Evolutionary conservation across 2,113 vertebrate genomes (phyloP).

Genomic region (Strix aluco): DNA sequence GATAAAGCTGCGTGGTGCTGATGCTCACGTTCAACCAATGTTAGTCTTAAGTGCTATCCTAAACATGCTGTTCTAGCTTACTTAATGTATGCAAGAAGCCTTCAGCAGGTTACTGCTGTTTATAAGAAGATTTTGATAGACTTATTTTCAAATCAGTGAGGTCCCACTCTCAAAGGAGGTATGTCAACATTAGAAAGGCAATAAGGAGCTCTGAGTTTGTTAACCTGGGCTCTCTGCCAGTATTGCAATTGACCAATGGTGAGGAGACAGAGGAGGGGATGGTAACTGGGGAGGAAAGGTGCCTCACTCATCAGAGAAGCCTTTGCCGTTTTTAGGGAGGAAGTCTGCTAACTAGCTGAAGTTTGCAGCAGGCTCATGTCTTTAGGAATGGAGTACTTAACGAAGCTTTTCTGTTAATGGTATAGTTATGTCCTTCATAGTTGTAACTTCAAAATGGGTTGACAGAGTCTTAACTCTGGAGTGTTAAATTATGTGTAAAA

Average conservation of each 20-base stretch:
- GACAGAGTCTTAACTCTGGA: neutral
- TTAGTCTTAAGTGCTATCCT: neutral
- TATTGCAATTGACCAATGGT: neutral
- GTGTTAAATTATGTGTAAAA: neutral
- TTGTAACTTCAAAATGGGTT: neutral
- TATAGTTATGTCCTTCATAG: neutral
- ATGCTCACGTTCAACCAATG: neutral
- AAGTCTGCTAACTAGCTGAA: neutral
- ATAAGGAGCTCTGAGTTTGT: neutral
- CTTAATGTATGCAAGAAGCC: neutral
- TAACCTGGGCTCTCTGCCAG: neutral
- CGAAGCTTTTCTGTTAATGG: neutral
- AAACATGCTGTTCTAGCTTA: neutral
- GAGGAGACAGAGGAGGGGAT: neutral
- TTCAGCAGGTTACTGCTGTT: neutral
- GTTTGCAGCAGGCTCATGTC: neutral
- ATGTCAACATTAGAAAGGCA: neutral
- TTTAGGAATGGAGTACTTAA: neutral
- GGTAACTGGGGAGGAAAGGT: neutral
- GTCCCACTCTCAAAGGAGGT: neutral
- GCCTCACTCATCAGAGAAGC: neutral
- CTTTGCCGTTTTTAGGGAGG: neutral
- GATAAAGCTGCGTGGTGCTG: neutral
- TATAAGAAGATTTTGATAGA: neutral
- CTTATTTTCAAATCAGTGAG: neutral